phyloP scores from a whole-genome alignment of 1,140 invertebrate genomes.

The Sweltsa coloradensis region DNA sequence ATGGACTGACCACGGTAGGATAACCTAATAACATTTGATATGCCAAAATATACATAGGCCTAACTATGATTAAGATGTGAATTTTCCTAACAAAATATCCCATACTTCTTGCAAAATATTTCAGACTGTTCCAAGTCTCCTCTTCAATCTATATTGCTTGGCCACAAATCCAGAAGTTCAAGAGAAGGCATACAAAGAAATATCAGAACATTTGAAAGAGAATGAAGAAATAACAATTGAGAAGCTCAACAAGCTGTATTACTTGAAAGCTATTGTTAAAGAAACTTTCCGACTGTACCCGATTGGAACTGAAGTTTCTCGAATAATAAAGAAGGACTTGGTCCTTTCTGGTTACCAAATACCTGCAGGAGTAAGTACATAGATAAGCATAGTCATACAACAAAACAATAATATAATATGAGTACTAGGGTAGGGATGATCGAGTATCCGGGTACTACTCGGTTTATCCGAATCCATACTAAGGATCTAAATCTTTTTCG shows the following conservation, averaged over 20 bases:
- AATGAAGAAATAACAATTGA: constrained; percentile 25
- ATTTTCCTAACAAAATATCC: background rate
- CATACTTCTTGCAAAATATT: constrained; percentile 12
- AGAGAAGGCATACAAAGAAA: constrained; percentile 33
- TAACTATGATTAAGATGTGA: background rate
- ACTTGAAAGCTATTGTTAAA: constrained; percentile 43
- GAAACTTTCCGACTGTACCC: constrained; percentile 41
- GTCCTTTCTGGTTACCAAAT: constrained; percentile 33
- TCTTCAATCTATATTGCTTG: constrained; percentile 32
- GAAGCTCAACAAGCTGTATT: constrained; percentile 29
- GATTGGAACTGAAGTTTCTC: constrained; percentile 36
- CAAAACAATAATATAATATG: constrained; percentile 19
- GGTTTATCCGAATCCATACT: too few relatives aligned
- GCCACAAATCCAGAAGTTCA: constrained; percentile 32
- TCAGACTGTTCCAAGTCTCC: constrained; percentile 33
- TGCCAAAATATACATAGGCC: background rate
- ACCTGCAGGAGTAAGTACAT: constrained; percentile 36
- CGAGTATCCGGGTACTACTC: too few relatives aligned
- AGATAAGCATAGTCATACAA: too few relatives aligned
- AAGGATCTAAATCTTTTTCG: too few relatives aligned
- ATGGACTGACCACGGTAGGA: constrained; percentile 39
- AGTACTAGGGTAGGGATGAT: background rate
- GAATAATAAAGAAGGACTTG: constrained; percentile 34
- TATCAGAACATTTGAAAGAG: constrained; percentile 21
- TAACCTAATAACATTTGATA: background rate